Percentiles rank a stretch among this genome's conserved stretches.
Conservation (phyloP, 2,888 invertebrate genomes). For the Tipula confusa region DNA sequence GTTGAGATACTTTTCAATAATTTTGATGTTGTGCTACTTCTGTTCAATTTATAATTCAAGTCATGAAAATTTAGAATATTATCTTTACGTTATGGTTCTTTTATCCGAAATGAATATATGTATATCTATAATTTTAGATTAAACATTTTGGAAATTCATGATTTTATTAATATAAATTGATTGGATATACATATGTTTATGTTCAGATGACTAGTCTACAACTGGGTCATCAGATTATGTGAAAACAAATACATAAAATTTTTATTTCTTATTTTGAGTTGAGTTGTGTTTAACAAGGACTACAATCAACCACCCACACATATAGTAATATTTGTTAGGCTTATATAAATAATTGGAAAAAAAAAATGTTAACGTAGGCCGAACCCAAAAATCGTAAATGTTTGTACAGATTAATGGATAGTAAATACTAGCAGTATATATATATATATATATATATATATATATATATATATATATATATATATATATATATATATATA, state of each 20-base stretch:
- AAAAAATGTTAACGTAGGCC: background rate
- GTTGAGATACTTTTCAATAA: background rate
- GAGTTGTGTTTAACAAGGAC: background rate
- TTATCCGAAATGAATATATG: background rate
- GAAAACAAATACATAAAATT: background rate
- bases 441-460: no score
- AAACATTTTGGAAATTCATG: background rate
- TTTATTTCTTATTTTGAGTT: background rate
- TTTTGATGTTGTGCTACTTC: background rate
- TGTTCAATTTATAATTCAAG: background rate
- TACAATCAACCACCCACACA: background rate
- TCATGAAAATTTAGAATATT: background rate
- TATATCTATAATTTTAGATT: background rate
- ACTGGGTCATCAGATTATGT: background rate
- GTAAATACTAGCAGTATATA: no score
- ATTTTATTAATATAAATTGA: background rate
- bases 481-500: no score
- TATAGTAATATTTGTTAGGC: background rate
- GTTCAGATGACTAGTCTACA: background rate
- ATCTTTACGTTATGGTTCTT: background rate
- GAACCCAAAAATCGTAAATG: background rate
- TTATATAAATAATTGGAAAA: background rate
- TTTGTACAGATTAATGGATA: no score
- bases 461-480: no score
- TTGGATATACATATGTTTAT: background rate